phyloP scores from a whole-genome alignment of 2,888 invertebrate genomes.

The Leucophora obtusa region DNA sequence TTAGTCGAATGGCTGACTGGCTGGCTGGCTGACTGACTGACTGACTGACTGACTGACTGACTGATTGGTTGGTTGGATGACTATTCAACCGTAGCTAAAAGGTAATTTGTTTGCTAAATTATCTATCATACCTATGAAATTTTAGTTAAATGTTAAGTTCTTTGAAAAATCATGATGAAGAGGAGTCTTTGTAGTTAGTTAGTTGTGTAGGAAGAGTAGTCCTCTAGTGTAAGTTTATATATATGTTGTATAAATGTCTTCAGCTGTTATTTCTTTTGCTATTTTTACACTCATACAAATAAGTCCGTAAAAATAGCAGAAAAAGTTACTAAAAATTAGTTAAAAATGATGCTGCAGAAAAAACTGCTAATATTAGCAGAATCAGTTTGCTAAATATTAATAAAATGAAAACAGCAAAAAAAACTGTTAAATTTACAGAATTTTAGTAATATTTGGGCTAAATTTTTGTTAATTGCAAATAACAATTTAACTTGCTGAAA shows the following conservation, averaged over 20 bases:
- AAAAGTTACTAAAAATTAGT: no score
- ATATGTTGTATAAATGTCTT: neutral
- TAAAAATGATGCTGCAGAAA: no score
- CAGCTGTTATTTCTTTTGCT: constrained; percentile 2
- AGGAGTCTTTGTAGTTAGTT: neutral
- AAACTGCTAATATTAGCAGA: no score
- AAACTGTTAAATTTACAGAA: no score
- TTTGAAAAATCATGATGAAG: constrained; percentile 8
- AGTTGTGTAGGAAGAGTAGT: neutral
- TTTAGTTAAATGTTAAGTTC: constrained; percentile 9
- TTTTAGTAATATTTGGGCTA: no score
- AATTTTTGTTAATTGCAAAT: no score
- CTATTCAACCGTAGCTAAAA: constrained; percentile 28
- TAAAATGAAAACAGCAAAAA: no score
- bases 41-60: neutral
- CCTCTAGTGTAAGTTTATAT: constrained; percentile 12
- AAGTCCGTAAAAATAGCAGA: no score
- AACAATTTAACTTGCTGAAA: no score
- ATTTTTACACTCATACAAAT: constrained; percentile 1
- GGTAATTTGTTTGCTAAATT: constrained; percentile 37
- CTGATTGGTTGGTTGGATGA: neutral
- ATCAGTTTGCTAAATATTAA: no score
- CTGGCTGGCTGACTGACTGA: neutral
- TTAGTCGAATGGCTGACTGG: neutral
- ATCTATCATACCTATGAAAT: constrained; percentile 13